phyloP scores from a whole-genome alignment of 2,797 vertebrate species.

The Manis crassicaudata region DNA sequence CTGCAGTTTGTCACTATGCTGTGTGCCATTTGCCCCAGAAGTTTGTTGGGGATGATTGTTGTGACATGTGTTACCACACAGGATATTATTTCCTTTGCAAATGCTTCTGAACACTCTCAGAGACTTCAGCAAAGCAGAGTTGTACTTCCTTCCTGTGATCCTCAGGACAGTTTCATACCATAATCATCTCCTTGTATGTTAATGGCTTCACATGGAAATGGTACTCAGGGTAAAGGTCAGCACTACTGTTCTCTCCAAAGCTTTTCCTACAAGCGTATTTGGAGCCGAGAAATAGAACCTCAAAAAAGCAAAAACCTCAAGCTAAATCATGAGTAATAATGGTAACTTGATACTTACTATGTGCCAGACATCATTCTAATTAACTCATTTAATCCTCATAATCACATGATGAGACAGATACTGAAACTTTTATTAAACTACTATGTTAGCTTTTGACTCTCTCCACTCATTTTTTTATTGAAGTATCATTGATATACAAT shows the following conservation, averaged over 20 bases:
- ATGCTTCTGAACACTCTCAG: not conserved
- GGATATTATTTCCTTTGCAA: not conserved
- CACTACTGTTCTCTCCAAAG: not conserved
- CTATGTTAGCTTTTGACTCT: no score
- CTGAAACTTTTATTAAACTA: not conserved
- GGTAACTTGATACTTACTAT: not conserved
- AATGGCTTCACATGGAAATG: not conserved
- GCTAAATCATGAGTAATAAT: not conserved
- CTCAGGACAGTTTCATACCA: not conserved
- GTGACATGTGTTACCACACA: not conserved
- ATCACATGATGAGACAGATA: not conserved
- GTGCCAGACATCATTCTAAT: not conserved
- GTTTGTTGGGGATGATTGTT: not conserved
- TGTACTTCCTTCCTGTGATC: not conserved
- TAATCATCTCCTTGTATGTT: not conserved
- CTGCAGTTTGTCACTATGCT: not conserved
- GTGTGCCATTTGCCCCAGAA: not conserved
- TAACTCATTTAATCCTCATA: not conserved
- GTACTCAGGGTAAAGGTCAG: not conserved
- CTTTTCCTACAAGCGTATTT: not conserved
- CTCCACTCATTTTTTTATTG: no score
- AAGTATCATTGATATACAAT: no score
- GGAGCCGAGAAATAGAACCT: not conserved
- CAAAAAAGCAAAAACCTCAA: not conserved
- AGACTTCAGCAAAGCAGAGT: not conserved